These are phyloP conservation scores for Rhopalosiphum maidis DNA, from an alignment of 1,140 invertebrate genomes.

Conservation along the genomic window DNA sequence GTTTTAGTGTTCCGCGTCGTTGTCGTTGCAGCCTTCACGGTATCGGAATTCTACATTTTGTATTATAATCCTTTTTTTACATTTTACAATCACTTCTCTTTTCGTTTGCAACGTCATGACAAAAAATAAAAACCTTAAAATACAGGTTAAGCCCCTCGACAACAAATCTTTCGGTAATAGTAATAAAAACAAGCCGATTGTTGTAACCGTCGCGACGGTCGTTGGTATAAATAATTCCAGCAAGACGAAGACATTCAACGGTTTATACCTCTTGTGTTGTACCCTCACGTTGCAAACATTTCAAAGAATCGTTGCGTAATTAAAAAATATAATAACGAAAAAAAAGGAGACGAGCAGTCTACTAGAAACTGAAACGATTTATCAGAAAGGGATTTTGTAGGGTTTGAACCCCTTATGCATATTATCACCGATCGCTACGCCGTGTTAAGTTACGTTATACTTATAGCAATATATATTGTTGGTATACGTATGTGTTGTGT, in stretches of 20 bases:
- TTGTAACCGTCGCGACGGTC: neutral
- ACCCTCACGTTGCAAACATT: neutral
- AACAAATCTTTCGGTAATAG: conserved; percentile 5
- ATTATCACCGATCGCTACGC: neutral
- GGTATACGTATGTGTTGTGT: neutral
- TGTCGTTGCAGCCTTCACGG: neutral
- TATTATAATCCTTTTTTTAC: neutral
- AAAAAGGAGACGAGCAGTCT: neutral
- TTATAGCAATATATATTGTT: neutral
- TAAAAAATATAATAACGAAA: neutral
- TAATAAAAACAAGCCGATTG: conserved; percentile 3
- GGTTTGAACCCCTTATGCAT: neutral
- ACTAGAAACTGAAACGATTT: conserved; percentile 20
- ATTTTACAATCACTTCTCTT: neutral
- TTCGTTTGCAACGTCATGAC: neutral
- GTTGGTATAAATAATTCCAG: neutral
- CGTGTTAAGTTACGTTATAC: neutral
- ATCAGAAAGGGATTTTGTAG: conserved; percentile 6
- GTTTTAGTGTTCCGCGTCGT: neutral
- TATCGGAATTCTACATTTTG: neutral
- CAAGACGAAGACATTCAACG: neutral
- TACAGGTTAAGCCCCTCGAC: neutral
- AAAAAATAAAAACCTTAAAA: neutral
- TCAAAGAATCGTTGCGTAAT: neutral
- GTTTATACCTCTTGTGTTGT: neutral